Evolutionary conservation across 2,113 vertebrate species (phyloP).

Genomic region (Nothocercus nigrocapillus): DNA sequence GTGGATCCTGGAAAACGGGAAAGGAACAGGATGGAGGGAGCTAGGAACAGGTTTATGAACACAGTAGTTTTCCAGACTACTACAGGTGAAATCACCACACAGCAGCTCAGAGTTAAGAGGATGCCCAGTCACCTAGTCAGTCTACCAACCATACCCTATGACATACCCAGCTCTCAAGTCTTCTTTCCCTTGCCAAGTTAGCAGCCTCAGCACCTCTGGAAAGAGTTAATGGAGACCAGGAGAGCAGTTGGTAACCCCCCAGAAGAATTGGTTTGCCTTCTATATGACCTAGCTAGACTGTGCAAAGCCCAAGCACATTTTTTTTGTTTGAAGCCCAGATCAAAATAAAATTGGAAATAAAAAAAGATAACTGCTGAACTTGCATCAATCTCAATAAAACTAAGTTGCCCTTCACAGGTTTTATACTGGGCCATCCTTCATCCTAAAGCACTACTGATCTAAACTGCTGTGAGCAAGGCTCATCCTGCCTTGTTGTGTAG

Average conservation of each 20-base stretch:
- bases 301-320: not conserved
- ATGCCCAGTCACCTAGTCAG: not conserved
- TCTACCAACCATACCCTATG: not conserved
- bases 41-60: fast-evolving
- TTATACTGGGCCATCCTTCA: not conserved
- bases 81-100: not conserved
- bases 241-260: not conserved
- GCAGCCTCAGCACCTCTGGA: not conserved
- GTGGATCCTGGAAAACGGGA: not conserved
- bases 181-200: not conserved
- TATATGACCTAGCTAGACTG: not conserved
- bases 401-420: not conserved
- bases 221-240: not conserved
- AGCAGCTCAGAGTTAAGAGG: not conserved
- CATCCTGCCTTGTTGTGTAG: not conserved
- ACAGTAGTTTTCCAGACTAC: not conserved
- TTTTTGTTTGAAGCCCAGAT: not conserved
- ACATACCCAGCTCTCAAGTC: not conserved
- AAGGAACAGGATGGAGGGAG: not conserved
- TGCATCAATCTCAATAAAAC: not conserved
- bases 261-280: not conserved
- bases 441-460: not conserved
- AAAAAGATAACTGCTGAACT: not conserved
- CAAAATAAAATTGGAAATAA: not conserved
- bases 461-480: not conserved